A percentile compares a stretch with the other conserved stretches of the same genome.
These are phyloP conservation scores for Mormyrus proboscirostris DNA, from an alignment of 2,797 vertebrate species.

Conservation along the genomic window DNA sequence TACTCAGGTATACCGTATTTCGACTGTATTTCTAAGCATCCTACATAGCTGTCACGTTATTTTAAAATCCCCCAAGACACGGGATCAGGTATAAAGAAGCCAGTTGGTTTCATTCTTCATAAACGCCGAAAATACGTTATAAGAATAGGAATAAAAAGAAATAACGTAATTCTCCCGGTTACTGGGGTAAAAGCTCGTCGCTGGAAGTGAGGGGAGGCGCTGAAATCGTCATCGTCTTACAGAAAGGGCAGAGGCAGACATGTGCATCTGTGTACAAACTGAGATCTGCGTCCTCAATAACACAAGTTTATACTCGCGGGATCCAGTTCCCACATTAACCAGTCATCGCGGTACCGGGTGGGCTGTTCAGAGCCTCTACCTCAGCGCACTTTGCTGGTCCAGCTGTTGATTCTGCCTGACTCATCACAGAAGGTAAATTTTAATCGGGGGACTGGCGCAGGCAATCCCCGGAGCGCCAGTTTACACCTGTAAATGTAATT, in stretches of 20 bases:
- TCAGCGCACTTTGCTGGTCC: neutral
- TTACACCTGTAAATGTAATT: neutral
- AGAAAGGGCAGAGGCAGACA: neutral
- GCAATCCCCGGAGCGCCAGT: neutral
- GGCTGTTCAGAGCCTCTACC: neutral
- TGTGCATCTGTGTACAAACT: constrained; percentile 1
- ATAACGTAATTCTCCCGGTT: neutral
- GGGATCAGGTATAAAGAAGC: neutral
- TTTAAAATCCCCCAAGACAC: neutral
- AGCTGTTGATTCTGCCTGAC: neutral
- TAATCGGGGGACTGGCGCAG: neutral
- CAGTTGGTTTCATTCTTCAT: neutral
- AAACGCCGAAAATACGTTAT: neutral
- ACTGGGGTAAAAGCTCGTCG: neutral
- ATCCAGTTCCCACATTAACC: neutral
- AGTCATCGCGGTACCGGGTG: neutral
- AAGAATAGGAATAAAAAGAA: no score
- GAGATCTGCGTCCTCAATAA: neutral
- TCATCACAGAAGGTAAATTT: neutral
- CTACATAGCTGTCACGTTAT: neutral
- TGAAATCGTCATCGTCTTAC: neutral
- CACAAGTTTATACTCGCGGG: neutral
- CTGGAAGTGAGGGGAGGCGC: neutral
- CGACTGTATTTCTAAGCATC: neutral
- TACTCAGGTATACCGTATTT: neutral